A percentile compares a stretch with the other conserved stretches of the same genome.
These are phyloP conservation scores for Drosophila demipolita DNA, from an alignment of 2,888 invertebrate species.

Conservation along the genomic window DNA sequence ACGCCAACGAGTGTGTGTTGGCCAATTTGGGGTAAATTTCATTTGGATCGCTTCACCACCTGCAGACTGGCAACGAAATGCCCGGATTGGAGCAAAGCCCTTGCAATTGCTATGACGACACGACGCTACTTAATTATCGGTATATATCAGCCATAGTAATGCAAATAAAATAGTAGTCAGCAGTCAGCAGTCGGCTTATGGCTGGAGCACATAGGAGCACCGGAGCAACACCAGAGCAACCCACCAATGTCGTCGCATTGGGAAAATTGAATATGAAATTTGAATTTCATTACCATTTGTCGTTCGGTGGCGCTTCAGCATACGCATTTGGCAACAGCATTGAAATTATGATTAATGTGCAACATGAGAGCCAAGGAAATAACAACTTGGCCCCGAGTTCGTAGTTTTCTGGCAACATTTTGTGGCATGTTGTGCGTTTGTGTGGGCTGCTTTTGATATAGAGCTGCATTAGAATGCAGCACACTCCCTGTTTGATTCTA, in stretches of 20 bases:
- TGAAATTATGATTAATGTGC: slow-evolving; percentile 58
- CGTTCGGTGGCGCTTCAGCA: slow-evolving; percentile 6
- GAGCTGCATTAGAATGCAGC: slow-evolving; percentile 65
- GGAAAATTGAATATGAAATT: slow-evolving; percentile 33
- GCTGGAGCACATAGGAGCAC: neutral
- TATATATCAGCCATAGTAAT: slow-evolving; percentile 23
- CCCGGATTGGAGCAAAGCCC: neutral
- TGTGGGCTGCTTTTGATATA: slow-evolving; percentile 9
- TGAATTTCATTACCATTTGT: slow-evolving; percentile 39
- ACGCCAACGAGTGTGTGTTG: neutral
- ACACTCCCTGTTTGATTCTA: slow-evolving; percentile 53
- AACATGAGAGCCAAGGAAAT: slow-evolving; percentile 15
- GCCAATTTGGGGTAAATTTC: slow-evolving; percentile 38
- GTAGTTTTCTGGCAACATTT: slow-evolving; percentile 27
- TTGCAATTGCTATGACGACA: slow-evolving; percentile 51
- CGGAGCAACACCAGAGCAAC: neutral
- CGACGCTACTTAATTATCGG: slow-evolving; percentile 62
- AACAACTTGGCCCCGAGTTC: slow-evolving; percentile 5
- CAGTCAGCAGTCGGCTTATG: neutral
- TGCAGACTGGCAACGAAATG: slow-evolving; percentile 27
- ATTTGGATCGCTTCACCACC: slow-evolving; percentile 42
- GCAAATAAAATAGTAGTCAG: slow-evolving; percentile 6
- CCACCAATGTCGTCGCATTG: neutral
- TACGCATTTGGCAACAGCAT: slow-evolving; percentile 13
- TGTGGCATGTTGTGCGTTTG: slow-evolving; percentile 18